Conservation (phyloP, 1,140 invertebrate genomes). For the Pteromalus puparum region DNA sequence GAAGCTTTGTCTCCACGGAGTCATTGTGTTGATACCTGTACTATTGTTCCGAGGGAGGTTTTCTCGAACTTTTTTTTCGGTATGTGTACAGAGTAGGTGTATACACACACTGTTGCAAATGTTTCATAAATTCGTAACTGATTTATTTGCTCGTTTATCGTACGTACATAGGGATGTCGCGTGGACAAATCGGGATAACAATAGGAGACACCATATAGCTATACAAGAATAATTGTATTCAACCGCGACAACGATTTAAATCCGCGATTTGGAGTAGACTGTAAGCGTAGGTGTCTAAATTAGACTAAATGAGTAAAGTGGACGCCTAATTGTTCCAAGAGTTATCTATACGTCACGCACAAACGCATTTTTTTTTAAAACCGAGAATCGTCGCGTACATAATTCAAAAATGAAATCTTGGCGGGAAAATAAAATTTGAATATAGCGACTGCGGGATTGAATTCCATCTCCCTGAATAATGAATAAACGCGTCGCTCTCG, state of each 20-base stretch:
- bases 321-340: too few species aligned
- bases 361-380: neutral
- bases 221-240: too few species aligned
- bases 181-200: neutral
- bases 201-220: neutral
- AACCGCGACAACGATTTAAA: too few species aligned
- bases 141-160: neutral
- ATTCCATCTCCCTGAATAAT: neutral
- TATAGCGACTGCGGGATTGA: neutral
- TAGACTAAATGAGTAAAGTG: too few species aligned
- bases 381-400: neutral
- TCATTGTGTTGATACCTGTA: neutral
- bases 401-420: neutral
- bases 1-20: neutral
- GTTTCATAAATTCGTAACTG: neutral
- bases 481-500: neutral
- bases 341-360: too few species aligned
- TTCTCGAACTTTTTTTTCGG: neutral
- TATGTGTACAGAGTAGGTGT: neutral
- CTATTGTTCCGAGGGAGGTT: neutral
- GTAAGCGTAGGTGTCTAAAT: too few species aligned
- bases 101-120: neutral
- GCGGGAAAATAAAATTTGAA: neutral
- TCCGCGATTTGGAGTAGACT: too few species aligned
- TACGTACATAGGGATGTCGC: neutral